Conservation (phyloP, 2,888 invertebrate genomes). For the Saturnia japonica region DNA sequence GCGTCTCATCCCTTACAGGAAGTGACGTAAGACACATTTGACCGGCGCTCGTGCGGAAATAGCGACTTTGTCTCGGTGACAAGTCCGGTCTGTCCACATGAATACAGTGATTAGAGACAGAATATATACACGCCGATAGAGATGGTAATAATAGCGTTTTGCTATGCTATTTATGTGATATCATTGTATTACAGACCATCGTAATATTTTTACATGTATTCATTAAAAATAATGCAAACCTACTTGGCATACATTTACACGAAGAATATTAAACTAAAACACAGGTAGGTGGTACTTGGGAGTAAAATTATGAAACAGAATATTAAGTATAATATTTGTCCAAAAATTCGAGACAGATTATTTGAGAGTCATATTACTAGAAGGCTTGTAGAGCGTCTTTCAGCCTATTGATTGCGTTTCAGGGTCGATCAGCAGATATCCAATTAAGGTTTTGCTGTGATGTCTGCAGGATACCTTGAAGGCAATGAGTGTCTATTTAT, state of each 20-base stretch:
- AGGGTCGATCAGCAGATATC: neutral
- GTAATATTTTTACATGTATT: too few species aligned
- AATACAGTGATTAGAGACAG: neutral
- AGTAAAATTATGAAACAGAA: too few species aligned
- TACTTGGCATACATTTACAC: too few species aligned
- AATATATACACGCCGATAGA: neutral
- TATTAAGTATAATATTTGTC: too few species aligned
- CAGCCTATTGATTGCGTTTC: neutral
- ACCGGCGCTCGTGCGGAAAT: constrained; percentile 30
- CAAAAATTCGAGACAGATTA: too few species aligned
- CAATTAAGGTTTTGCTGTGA: neutral
- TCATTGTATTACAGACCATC: too few species aligned
- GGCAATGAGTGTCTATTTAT: neutral
- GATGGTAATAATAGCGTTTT: neutral
- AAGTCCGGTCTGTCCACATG: constrained; percentile 3
- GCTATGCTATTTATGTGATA: neutral
- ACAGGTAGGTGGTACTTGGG: too few species aligned
- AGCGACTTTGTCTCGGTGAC: constrained; percentile 34
- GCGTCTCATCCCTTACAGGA: constrained; percentile 32
- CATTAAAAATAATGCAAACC: too few species aligned
- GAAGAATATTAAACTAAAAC: too few species aligned
- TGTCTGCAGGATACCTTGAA: neutral
- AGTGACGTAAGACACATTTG: constrained; percentile 30
- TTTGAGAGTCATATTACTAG: neutral
- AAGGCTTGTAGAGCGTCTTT: neutral